Conservation (phyloP, 2,113 vertebrate species). For the Pseudorhombus dupliciocellatus region DNA sequence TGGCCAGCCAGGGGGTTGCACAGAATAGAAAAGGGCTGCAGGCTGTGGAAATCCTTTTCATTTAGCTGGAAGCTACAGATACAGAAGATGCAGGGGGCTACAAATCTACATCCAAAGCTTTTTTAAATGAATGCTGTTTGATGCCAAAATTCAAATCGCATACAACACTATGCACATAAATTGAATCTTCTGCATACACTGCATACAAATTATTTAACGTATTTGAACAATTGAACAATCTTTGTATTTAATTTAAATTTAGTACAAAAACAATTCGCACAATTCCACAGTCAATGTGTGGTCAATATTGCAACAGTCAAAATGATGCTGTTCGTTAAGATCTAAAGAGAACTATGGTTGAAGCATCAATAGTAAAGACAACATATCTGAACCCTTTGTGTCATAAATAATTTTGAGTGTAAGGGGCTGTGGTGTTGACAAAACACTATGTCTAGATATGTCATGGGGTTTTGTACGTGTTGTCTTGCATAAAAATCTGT, state of each 20-base stretch:
- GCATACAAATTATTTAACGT: not conserved
- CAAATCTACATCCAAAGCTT: not conserved
- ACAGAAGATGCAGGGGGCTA: too few relatives aligned
- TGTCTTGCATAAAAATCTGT: not conserved
- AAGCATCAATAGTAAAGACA: conserved; percentile 4
- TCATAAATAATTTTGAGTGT: conserved; percentile 8
- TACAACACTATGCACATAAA: not conserved
- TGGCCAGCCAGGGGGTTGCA: not conserved
- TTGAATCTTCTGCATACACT: not conserved
- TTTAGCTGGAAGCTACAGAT: too few relatives aligned
- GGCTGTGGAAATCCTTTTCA: conserved; percentile 9
- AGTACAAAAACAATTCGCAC: too few relatives aligned
- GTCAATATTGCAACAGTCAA: too few relatives aligned
- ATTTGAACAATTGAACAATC: too few relatives aligned
- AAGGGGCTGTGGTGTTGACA: too few relatives aligned
- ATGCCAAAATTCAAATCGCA: not conserved
- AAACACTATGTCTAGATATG: not conserved
- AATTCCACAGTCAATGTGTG: too few relatives aligned
- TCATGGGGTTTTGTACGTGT: not conserved
- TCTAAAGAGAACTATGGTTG: too few relatives aligned
- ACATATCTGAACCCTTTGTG: conserved; percentile 16
- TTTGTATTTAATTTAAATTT: not conserved
- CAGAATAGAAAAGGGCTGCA: conserved; percentile 12
- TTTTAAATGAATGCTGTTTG: not conserved
- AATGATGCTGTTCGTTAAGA: not conserved